Evolutionary conservation across 2,888 invertebrate genomes (phyloP), one percentile per base, ranked within the genome.

Genomic region (Melipona bicolor): DNA sequence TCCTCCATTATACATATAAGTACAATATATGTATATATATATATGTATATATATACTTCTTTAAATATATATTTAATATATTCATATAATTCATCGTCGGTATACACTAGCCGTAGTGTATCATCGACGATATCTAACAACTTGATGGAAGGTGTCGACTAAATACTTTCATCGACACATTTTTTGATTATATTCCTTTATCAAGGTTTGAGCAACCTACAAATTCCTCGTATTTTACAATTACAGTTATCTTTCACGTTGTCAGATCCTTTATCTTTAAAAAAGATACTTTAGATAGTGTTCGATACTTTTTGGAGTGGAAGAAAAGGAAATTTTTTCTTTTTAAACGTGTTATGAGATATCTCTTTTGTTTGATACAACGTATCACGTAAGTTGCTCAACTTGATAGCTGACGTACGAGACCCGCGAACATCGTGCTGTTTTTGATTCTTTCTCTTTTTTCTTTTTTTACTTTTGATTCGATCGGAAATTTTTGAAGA

Each of bases 61-160:
- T 79, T 81, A 74, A 67, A 77, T 84, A 71, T 79, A 83, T 85
- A 80, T 87, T 79, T 78, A 71, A 79, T 81, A 81, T 83, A 81
- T 88, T 79, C 62, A 76, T 87, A 85, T 89, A 81, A 79, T 79
- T 80, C 59, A 71, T 84, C 82, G 75, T 50, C 75, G 82, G 62
- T 77, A 56, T 77, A 83, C 75, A 81, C 74, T 21, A 76, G 19
- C 19, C n/a, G 15, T 36, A 61, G 79, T 74, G 74, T 71, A 84
- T 79, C 89, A 49, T 43, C 84, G 84, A 71, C 79, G 80, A 79
- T 61, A 84, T 82, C 85, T 88, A 88, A 89, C 84, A 88, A 88
- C 89, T 80, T 83, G 89, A 87, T 84, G 88, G 87, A 89, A 89
- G 88, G 75, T 84, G 88, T 54, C 88, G 84, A 85, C 77, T 73